Conservation (phyloP, 2,113 vertebrate genomes). For the Protobothrops flavoviridis region DNA sequence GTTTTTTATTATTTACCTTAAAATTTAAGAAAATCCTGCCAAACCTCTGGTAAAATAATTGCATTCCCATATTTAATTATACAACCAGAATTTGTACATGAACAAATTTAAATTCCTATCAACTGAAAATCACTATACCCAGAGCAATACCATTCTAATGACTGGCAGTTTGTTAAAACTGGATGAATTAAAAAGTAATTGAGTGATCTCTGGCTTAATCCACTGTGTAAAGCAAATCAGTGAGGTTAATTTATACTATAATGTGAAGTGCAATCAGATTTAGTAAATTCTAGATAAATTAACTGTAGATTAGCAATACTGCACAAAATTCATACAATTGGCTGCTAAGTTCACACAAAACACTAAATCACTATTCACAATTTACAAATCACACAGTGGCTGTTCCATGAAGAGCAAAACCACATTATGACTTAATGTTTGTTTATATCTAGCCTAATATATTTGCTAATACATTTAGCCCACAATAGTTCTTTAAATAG, state of each 20-base stretch:
- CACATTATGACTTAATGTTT: not conserved
- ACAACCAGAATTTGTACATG: constrained; percentile 35
- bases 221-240: not conserved
- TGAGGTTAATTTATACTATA: not conserved
- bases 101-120: not conserved
- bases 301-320: not conserved
- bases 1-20: not conserved
- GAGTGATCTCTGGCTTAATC: not conserved
- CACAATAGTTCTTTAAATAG: constrained; percentile 17
- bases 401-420: not conserved
- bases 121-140: not conserved
- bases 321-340: not conserved
- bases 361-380: not conserved
- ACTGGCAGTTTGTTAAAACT: constrained; percentile 3
- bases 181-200: not conserved
- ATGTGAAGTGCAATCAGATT: not conserved
- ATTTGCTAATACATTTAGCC: not conserved
- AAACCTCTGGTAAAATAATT: not conserved
- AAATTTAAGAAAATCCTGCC: constrained; percentile 11
- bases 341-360: not conserved
- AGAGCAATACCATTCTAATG: not conserved
- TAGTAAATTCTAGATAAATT: not conserved
- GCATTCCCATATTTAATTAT: constrained; percentile 34
- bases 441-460: not conserved
- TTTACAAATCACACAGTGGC: not conserved